Conservation (phyloP, 2,797 vertebrate genomes). For the Coranthus polyacanthus region DNA sequence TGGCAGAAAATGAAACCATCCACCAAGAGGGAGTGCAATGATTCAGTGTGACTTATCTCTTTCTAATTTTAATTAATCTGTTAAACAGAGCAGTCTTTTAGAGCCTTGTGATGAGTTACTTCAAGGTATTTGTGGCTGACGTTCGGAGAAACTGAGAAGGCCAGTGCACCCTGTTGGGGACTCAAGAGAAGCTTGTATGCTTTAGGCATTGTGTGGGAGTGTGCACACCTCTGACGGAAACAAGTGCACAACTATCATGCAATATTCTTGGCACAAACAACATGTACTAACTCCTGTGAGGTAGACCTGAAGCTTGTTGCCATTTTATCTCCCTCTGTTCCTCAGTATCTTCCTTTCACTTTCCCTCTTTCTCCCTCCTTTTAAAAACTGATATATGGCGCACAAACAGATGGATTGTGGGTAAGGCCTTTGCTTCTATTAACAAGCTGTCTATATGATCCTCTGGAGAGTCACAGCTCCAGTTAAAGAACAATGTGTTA, state of each 20-base stretch:
- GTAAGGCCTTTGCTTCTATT: conserved; percentile 63
- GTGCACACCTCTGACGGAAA: conserved; percentile 47
- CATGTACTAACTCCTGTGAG: conserved; percentile 53
- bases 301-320: conserved; percentile 53
- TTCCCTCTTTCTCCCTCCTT: conserved; percentile 34
- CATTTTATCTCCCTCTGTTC: conserved; percentile 61
- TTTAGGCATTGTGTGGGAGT: conserved; percentile 56
- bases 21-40: conserved; percentile 1
- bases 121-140: conserved; percentile 32
- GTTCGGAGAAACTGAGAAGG: conserved; percentile 35
- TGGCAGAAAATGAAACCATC: conserved; percentile 28
- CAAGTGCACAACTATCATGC: conserved; percentile 38
- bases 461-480: conserved; percentile 65
- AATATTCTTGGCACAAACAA: conserved; percentile 62
- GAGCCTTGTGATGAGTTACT: conserved; percentile 23
- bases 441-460: conserved; percentile 70
- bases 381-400: conserved; percentile 64
- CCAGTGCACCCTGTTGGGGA: conserved; percentile 26
- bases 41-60: conserved; percentile 30
- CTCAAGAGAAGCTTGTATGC: conserved; percentile 38
- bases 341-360: conserved; percentile 46
- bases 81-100: conserved; percentile 13
- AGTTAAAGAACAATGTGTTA: conserved; percentile 52
- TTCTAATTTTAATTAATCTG: conserved; percentile 13
- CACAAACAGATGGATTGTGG: conserved; percentile 58